Percentiles rank a stretch among this genome's conserved stretches.
Conservation (phyloP, 2,888 invertebrate genomes). For the Graphium colonna region DNA sequence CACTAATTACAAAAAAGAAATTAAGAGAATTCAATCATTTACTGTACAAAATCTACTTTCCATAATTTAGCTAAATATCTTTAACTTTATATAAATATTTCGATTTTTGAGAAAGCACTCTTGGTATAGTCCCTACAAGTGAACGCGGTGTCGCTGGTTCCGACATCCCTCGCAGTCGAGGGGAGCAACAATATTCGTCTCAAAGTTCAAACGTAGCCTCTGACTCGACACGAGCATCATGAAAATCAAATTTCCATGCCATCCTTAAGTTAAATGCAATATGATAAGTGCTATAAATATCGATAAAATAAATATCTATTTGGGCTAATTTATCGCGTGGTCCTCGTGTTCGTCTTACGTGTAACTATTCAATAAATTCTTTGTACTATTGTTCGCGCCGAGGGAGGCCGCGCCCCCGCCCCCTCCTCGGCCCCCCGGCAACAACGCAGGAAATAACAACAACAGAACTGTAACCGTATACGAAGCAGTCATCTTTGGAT, state of each 20-base stretch:
- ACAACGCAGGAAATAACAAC: constrained; percentile 47
- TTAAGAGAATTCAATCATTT: constrained; percentile 46
- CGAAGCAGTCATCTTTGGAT: constrained; percentile 69
- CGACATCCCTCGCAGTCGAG: neutral
- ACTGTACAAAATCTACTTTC: constrained; percentile 45
- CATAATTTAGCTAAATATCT: constrained; percentile 40
- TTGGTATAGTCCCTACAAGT: constrained; percentile 41
- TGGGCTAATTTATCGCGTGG: constrained; percentile 66
- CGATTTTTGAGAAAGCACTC: constrained; percentile 65
- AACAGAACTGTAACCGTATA: constrained; percentile 62
- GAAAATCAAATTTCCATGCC: constrained; percentile 64
- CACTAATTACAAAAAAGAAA: constrained; percentile 33
- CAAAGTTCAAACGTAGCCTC: constrained; percentile 49
- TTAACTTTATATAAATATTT: constrained; percentile 31
- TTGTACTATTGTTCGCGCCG: constrained; percentile 68
- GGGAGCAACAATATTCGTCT: constrained; percentile 27
- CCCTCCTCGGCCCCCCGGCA: constrained; percentile 27
- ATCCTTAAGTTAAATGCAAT: constrained; percentile 66
- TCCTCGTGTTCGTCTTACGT: constrained; percentile 70
- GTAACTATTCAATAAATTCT: constrained; percentile 62
- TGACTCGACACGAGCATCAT: constrained; percentile 39
- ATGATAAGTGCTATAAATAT: constrained; percentile 61
- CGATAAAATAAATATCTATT: constrained; percentile 71
- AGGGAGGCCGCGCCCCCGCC: constrained; percentile 29
- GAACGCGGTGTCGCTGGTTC: neutral